Evolutionary conservation across 2,797 vertebrate genomes (phyloP), one percentile per base, ranked within the genome.

Genomic region (Diceros bicornis): DNA sequence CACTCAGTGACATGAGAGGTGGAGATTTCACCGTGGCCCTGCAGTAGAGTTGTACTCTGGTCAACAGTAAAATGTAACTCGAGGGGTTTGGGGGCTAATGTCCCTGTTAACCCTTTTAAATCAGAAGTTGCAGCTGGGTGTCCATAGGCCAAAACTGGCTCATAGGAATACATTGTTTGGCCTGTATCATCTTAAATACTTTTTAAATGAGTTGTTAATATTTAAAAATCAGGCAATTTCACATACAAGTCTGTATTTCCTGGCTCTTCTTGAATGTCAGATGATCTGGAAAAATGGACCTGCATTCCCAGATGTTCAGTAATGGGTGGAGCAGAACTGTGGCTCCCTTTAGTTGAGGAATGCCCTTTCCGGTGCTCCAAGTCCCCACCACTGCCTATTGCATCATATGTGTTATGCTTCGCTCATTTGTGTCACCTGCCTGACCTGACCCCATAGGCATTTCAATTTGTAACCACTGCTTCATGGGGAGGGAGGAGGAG

Each of bases 201-300:
- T 94, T 88, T 62, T 1, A 92, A 86, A 81, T 59, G n/a, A 79
- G 11, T 94, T 23, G 2, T 86, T 81, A 62, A 32, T 64, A 64
- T 95, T 94, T 93, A 75, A 89, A 74, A 84, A 32, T 75, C 23
- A 79, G 29, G 7, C 11, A 0, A 41, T 64, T 89, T 94, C 29
- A 69, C 14, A 13, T 17, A 11, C 32, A 57, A 69, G 17, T 27
- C 50, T 91, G 57, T 7, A 68, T 94, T 94, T 91, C 17, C 69
- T 61, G 44, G n/a, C 72, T 94, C 23, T 87, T 92, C 17, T 74
- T 84, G 50, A 95, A 68, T 87, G 52, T 14, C 55, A 82, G 57
- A 83, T 69, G 17, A 44, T 83, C 18, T 92, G 57, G 50, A 78
- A 94, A 92, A 88, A 66, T 27, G 6, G 68, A 75, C 62, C 50